Conservation (phyloP, 2,797 vertebrate genomes). For the Podarcis siculus region DNA sequence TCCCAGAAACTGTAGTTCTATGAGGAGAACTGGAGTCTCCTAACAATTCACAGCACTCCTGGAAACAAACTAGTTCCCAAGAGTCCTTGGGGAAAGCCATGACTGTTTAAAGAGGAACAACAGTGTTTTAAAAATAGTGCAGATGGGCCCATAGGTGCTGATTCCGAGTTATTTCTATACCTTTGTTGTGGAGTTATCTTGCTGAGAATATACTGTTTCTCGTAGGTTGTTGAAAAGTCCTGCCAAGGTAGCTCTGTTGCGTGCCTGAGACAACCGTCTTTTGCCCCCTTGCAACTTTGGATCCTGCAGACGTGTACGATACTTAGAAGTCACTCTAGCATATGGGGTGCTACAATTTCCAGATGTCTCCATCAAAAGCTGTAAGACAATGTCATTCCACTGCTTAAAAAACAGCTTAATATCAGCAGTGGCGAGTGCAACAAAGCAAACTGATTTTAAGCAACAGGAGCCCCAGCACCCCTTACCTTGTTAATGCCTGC, state of each 20-base stretch:
- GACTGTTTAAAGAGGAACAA: too few species aligned
- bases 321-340: background rate
- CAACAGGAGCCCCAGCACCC: background rate
- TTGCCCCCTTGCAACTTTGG: conserved; percentile 61
- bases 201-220: conserved; percentile 70
- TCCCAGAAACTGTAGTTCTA: too few species aligned
- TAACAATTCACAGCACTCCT: too few species aligned
- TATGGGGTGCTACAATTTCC: conserved; percentile 32
- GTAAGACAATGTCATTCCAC: conserved; percentile 51
- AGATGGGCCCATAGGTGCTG: background rate
- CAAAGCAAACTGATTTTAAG: background rate
- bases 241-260: conserved; percentile 69
- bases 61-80: too few species aligned
- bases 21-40: too few species aligned
- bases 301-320: conserved; percentile 15
- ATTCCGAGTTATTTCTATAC: conserved; percentile 56
- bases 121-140: too few species aligned
- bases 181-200: conserved; percentile 75
- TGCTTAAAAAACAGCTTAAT: background rate
- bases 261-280: conserved; percentile 73
- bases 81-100: too few species aligned
- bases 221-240: conserved; percentile 75
- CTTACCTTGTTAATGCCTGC: background rate
- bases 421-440: accelerated
- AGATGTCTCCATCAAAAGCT: conserved; percentile 70